Base-by-base conservation (phyloP, 2,888 invertebrate genomes). In the Diloba caeruleocephala region DNA sequence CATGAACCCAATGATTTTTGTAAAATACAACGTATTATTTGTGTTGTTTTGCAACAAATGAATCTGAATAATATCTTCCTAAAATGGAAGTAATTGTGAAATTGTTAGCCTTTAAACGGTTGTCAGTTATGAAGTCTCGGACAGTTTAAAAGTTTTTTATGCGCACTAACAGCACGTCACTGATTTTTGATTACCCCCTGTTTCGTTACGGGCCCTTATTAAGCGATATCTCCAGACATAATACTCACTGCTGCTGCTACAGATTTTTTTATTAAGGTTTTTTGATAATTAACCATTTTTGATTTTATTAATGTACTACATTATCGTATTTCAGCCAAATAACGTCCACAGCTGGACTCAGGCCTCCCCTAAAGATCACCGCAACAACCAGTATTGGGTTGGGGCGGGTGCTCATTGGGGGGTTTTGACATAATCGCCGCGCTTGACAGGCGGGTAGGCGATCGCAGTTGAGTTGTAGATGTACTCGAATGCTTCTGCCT, bases 61-160 rank as follows among this genome's bases (percentile, higher is more conserved):
- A 71, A 72, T 76, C 56, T 61, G 68, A 70, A 70, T 74, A 70
- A 70, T 74, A 72, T 68, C 69, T 62, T 59, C 69, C 73, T 52
- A 57, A 69, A 80, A 80, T 72, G 73, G 70, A 76, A 62, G 55
- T 63, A 72, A 73, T 82, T 84, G 79, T 76, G 80, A 79, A 82
- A 82, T 83, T 67, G 73, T 76, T 78, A 76, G 70, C 82, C 71
- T 83, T 83, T 76, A 74, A 74, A 69, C 74, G 72, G 69, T 68
- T 72, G 74, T 78, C 75, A 64, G 74, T 83, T 82, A 85, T 81
- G 81, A 84, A 78, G 76, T 66, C 70, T 69, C 74, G 64, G 76
- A 78, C 80, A 74, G 77, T 82, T 86, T 83, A 80, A 84, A 68
- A 63, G 57, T 50, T 78, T 84, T 88, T 87, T 88, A 84, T 75